Percentiles rank a stretch among this genome's conserved stretches.
phyloP scores from a whole-genome alignment of 1,140 invertebrate genomes.

The Zaprionus camerounensis region DNA sequence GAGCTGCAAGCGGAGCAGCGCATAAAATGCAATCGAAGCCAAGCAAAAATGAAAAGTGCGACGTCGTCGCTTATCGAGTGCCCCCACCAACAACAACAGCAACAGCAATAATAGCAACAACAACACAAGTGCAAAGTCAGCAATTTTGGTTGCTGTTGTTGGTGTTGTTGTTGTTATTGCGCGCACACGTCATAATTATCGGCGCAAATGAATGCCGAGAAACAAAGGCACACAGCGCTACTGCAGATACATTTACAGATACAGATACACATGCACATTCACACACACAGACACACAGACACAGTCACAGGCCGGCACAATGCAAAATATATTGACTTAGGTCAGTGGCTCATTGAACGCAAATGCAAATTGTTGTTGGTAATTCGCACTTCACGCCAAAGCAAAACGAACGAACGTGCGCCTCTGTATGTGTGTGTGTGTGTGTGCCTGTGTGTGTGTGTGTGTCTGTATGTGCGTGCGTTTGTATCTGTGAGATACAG shows the following conservation, averaged over 20 bases:
- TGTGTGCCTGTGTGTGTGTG: slow-evolving; percentile 3
- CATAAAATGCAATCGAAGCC: slow-evolving; percentile 73
- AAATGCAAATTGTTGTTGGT: slow-evolving; percentile 82
- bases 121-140: slow-evolving; percentile 56
- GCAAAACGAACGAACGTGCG: slow-evolving; percentile 22
- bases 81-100: slow-evolving; percentile 18
- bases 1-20: slow-evolving; percentile 34
- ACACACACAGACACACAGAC: slow-evolving; percentile 10
- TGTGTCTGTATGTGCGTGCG: slow-evolving; percentile 13
- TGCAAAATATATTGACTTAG: slow-evolving; percentile 82
- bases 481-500: slow-evolving; percentile 72
- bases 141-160: slow-evolving; percentile 22
- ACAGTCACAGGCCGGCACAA: slow-evolving; percentile 49
- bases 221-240: slow-evolving; percentile 24
- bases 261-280: slow-evolving; percentile 53
- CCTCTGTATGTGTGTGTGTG: slow-evolving; percentile 5
- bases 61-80: slow-evolving; percentile 65
- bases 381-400: slow-evolving; percentile 75
- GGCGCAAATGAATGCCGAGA: slow-evolving; percentile 67
- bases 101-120: slow-evolving; percentile 45
- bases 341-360: slow-evolving; percentile 84
- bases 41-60: slow-evolving; percentile 58
- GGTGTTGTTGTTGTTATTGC: slow-evolving; percentile 44
- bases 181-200: slow-evolving; percentile 74
- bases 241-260: slow-evolving; percentile 32